phyloP scores from a whole-genome alignment of 2,113 vertebrate species.

The Lethenteron reissneri region DNA sequence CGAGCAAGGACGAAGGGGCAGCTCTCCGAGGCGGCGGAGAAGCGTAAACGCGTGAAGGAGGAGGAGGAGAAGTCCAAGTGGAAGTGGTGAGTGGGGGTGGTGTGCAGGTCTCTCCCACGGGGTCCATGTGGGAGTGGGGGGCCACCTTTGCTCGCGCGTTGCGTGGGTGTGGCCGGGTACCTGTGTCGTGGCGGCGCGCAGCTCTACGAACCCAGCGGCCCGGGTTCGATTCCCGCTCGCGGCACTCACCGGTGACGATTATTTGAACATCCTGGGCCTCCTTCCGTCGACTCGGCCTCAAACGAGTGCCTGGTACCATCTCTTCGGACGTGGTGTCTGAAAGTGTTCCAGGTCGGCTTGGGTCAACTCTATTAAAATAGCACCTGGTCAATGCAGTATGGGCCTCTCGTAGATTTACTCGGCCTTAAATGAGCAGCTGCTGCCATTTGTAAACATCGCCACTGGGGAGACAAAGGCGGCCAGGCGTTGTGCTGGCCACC shows the following conservation, averaged over 20 bases:
- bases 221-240: neutral
- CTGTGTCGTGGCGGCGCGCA: neutral
- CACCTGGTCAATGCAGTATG: too few species aligned
- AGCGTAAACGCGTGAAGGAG: neutral
- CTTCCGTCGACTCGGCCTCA: too few species aligned
- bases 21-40: neutral
- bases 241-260: neutral
- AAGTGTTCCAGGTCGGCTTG: too few species aligned
- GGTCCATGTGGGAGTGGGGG: neutral
- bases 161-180: neutral
- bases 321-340: too few species aligned
- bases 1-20: neutral
- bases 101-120: neutral
- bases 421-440: too few species aligned
- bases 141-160: neutral
- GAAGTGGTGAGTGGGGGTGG: neutral
- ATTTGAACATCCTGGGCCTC: neutral
- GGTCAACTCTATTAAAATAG: too few species aligned
- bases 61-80: constrained; percentile 2
- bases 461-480: too few species aligned
- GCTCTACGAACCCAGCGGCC: neutral
- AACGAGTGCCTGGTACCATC: too few species aligned
- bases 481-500: neutral
- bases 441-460: too few species aligned
- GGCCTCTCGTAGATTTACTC: too few species aligned